Evolutionary conservation across 1,140 invertebrate species (phyloP), one percentile per base, ranked within the genome.

Genomic region (Rhagoletis pomonella): DNA sequence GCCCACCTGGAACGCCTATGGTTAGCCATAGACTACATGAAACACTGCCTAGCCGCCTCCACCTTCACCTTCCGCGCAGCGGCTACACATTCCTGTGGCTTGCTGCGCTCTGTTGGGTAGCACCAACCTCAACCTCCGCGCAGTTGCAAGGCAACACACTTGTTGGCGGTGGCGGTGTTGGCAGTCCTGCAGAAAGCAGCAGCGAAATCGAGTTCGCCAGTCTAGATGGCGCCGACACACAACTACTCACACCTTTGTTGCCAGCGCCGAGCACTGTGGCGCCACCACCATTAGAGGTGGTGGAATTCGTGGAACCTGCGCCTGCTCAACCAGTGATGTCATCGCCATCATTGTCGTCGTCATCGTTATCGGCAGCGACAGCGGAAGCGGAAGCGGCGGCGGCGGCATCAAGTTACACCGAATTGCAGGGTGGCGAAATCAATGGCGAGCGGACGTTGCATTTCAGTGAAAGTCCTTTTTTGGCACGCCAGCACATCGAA

Each of bases 401-500:
- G 4, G 4, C 73, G n/a, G 17, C 65, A 10, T 17, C 59, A 9
- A 90, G 90, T 17, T 92, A 90, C 86, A 93, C 92, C 2, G 91
- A 93, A 19, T 88, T 93, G 84, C 90, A 89, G 84, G 92, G 87
- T 93, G 94, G 89, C 91, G 94, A 84, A 91, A 94, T 90, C 94
- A 95, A 94, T 89, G 92, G 93, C 90, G 90, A 94, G 91, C 93
- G 93, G 87, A 89, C 93, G 59, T 89, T 96, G 87, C 93, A 94
- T 86, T 92, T 91, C 89, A 90, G 91, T 55, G 94, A 95, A 89
- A 97, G 96, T 89, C 97, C 97, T 39, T 98, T 97, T 92, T 91
- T 96, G 88, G 93, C 98, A 19, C 94, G 95, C 55, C 96, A 97
- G 91, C 97, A 98, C 93, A 93, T 98, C n/a, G 94, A 96, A 77